Base-by-base conservation (phyloP, 2,888 invertebrate species). In the Myathropa florea region DNA sequence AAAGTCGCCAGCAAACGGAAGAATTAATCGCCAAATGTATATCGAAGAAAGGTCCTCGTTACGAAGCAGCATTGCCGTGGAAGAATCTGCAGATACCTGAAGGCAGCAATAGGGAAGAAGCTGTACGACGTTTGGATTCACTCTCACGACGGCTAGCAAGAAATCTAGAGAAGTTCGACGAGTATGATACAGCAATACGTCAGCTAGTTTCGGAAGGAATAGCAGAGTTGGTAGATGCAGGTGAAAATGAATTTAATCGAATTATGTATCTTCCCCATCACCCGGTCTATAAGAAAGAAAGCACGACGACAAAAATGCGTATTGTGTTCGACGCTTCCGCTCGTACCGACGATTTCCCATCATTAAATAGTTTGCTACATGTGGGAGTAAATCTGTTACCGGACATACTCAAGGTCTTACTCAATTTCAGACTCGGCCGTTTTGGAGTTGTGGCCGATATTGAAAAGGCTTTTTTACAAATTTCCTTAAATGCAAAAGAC, bases 231-330 rank as follows among this genome's bases (percentile, higher is more conserved):
- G n/a, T n/a, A n/a, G n/a, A n/a, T n/a, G n/a, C n/a, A n/a, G n/a
- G n/a, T n/a, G n/a, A n/a, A n/a, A n/a, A n/a, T n/a, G n/a, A n/a
- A n/a, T n/a, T n/a, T n/a, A n/a, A n/a, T n/a, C 53, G 36, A 24
- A 26, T 75, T 24, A 26, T 72, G n/a, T 75, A 73, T 59, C 75
- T 57, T 18, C 65, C 75, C 26, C 71, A 61, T 24, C 72, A 53
- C 14, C 55, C 63, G 10, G 12, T n/a, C n/a, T n/a, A n/a, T n/a
- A n/a, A n/a, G n/a, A n/a, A n/a, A n/a, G n/a, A n/a, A n/a, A n/a
- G n/a, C 21, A 23, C 21, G 4, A 23, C 3, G 24, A 6, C 57
- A 21, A 36, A 63, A 28, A 36, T 63, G 33, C 23, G 63, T 28
- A 63, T 36, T 63, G 63, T 36, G 21, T 63, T 63, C 26, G 60